phyloP scores from a whole-genome alignment of 2,113 vertebrate genomes.

The Suncus etruscus region DNA sequence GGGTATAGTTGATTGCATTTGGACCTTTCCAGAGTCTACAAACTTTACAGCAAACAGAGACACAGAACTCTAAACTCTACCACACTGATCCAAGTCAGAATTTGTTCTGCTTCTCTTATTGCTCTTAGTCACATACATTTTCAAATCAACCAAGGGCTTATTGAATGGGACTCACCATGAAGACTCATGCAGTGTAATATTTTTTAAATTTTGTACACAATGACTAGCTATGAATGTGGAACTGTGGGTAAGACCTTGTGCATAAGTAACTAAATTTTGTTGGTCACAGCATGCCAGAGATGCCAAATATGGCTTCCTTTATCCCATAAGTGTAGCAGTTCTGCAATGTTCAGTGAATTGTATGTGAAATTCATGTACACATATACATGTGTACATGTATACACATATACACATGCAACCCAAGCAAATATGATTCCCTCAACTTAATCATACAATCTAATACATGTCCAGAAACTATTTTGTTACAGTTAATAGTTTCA shows the following conservation, averaged over 20 bases:
- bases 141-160: not conserved
- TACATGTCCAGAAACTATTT: not conserved
- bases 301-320: constrained; percentile 58
- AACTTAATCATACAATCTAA: not conserved
- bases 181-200: constrained; percentile 68
- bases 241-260: constrained; percentile 27
- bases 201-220: constrained; percentile 79
- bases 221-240: constrained; percentile 41
- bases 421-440: not conserved
- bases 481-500: not conserved
- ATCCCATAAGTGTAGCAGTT: constrained; percentile 29
- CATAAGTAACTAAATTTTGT: constrained; percentile 51
- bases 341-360: constrained; percentile 28
- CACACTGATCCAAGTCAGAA: not conserved
- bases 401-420: not conserved
- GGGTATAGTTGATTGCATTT: fast-evolving
- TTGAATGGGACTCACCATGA: constrained; percentile 33
- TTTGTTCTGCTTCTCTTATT: not conserved
- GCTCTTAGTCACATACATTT: not conserved
- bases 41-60: not conserved
- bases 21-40: not conserved
- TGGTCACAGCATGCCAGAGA: constrained; percentile 41
- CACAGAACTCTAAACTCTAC: not conserved
- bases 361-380: not conserved
- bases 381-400: not conserved